Percentiles rank a stretch among this genome's conserved stretches.
Evolutionary conservation across 1,140 invertebrate species (phyloP).

Genomic region (Odontomachus brunneus): DNA sequence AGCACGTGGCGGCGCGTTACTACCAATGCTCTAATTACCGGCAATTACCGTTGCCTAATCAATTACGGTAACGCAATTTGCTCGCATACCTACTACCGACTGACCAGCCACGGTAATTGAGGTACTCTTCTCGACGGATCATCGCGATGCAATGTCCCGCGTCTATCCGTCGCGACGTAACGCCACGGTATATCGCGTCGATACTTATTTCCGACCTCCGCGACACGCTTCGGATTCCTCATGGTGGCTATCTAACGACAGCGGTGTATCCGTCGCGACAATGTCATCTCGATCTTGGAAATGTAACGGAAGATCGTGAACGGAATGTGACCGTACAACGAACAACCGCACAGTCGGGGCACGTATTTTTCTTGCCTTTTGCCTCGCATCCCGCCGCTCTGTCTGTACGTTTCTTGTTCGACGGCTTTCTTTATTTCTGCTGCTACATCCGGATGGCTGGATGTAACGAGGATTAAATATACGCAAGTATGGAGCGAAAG

Average conservation of each 20-base stretch:
- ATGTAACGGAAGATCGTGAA: slow-evolving; percentile 46
- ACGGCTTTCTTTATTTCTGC: slow-evolving; percentile 44
- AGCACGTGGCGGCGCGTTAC: slow-evolving; percentile 62
- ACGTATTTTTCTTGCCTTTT: slow-evolving; percentile 10
- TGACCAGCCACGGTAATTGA: slow-evolving; percentile 76
- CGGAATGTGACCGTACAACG: slow-evolving; percentile 36
- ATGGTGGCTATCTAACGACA: slow-evolving; percentile 19
- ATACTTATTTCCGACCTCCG: slow-evolving; percentile 46
- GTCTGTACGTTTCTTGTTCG: slow-evolving; percentile 29
- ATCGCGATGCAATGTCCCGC: slow-evolving; percentile 31
- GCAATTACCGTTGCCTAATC: slow-evolving; percentile 80
- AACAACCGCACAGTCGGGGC: slow-evolving; percentile 9
- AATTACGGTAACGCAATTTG: slow-evolving; percentile 81
- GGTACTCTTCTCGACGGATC: slow-evolving; percentile 57
- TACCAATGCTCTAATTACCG: slow-evolving; percentile 79
- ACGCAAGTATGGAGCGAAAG: too few species aligned
- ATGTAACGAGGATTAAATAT: slow-evolving; percentile 22
- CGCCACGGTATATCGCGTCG: too few species aligned
- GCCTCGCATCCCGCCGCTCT: slow-evolving; percentile 14
- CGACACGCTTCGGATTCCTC: neutral
- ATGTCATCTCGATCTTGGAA: slow-evolving; percentile 45
- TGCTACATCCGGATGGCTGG: slow-evolving; percentile 18
- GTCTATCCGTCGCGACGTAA: too few species aligned
- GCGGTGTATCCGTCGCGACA: slow-evolving; percentile 37
- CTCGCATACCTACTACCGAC: slow-evolving; percentile 74